These are phyloP conservation scores for Serilophus lunatus DNA, from an alignment of 2,113 vertebrate genomes.

Conservation along the genomic window DNA sequence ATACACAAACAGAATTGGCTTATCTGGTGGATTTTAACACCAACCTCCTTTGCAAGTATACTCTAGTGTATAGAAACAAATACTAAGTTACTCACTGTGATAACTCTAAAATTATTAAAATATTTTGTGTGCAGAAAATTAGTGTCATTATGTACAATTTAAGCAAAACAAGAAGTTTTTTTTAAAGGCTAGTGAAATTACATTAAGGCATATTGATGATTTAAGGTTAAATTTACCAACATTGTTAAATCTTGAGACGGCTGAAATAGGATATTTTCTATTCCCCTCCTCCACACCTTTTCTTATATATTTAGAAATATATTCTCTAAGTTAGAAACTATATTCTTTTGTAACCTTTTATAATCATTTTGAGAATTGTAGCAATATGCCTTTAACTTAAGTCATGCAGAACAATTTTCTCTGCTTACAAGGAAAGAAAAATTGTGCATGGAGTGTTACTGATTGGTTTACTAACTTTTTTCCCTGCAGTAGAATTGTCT, in stretches of 20 bases:
- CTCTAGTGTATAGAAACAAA: neutral
- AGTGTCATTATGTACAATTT: neutral
- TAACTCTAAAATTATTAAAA: neutral
- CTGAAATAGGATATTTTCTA: neutral
- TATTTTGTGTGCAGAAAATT: neutral
- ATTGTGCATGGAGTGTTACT: neutral
- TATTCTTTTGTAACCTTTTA: neutral
- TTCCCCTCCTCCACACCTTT: accelerated
- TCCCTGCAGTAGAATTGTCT: neutral
- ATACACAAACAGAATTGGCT: neutral
- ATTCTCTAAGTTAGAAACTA: neutral
- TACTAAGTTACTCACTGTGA: neutral
- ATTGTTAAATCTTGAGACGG: neutral
- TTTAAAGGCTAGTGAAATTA: neutral
- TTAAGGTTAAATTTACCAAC: neutral
- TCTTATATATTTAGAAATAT: neutral
- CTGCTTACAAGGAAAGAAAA: slow-evolving; percentile 22
- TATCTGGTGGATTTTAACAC: neutral
- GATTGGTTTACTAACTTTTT: neutral
- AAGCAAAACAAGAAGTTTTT: neutral
- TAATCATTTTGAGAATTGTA: neutral
- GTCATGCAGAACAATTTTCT: slow-evolving; percentile 21
- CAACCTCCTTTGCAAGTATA: neutral
- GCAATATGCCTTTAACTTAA: neutral
- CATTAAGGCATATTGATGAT: neutral